Base-by-base conservation (phyloP, 2,113 vertebrate genomes). In the Physeter macrocephalus region DNA sequence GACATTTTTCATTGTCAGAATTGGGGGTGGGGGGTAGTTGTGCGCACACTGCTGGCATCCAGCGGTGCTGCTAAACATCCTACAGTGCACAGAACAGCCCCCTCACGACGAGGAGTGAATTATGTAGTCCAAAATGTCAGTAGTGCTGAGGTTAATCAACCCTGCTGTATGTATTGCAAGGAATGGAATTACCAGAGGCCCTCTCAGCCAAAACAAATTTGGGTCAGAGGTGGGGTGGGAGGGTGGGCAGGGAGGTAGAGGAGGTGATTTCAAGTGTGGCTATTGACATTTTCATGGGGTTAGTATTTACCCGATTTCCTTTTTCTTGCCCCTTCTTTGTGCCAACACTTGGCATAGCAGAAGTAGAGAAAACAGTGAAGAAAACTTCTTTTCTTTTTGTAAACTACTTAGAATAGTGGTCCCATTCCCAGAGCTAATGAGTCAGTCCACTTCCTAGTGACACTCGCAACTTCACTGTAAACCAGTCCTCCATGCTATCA, bases 301-400 rank as follows among this genome's bases (percentile, higher is more conserved):
- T 80, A 27, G 49, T 20, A 57, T 88, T 94, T 41, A 49, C 36
- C 41, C 49, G 34, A n/a, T 88, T 64, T 82, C 20, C 36, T 71
- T 54, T 90, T 34, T 39, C 11, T 96, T 23, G 39, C 27, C 43
- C 61, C 93, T 80, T 64, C 67, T 95, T 86, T 92, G 11, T 64
- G 64, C 31, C 39, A 39, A 15, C 46, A 66, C 31, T 69, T 72
- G 82, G 64, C 57, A 34, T 69, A 74, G 71, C 54, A 25, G 0
- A 49, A 74, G 54, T 49, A 75, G 75, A 93, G 39, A 83, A 46
- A 41, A 82, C 5, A 29, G 66, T 81, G 67, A 90, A 71, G 81
- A 43, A 85, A 81, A 61, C 8, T 23, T 84, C 8, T 13, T 93
- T 69, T 80, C 54, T 39, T 90, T 31, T 82, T 71, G 54, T 83